Evolutionary conservation across 2,888 invertebrate genomes (phyloP), one percentile per base, ranked within the genome.

Genomic region (Brachypterus glaber): DNA sequence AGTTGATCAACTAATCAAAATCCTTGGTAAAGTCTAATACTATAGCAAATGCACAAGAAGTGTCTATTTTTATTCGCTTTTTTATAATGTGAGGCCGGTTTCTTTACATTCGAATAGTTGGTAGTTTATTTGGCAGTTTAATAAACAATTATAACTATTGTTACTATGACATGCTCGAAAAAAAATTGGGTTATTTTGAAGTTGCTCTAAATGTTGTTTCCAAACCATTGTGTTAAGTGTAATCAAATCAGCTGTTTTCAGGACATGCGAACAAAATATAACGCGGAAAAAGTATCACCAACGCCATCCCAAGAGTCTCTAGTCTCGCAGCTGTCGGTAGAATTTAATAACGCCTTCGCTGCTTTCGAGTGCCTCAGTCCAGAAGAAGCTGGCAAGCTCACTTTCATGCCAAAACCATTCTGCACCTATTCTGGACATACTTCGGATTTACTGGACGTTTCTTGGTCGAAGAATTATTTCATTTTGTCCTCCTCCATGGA

Each of bases 401-500:
- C 82, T 2, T 96, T 96, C 69, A 84, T 85, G 73, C 82, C 87
- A 2, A 78, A 81, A 55, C 92, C 95, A 2, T 91, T 96, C 67
- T 90, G 89, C 68, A 82, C 84, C 1, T 96, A 95, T 65, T 74
- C 82, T 8, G 97, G 96, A 0, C 98, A 98, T 63, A 89, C 91
- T 0, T 93, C 96, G 1, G 97, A 97, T 66, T 71, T 98, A 2
- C 72, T 98, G 1, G 98, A 98, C 66, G 84, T 98, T 0, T 89
- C 93, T 4, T 98, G 97, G 98, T 97, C 96, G 0, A 98, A 96
- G 71, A 96, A 95, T 67, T 93, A 95, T 64, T 97, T 97, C 60
- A 80, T 97, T 35, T 68, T 97, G n/a, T 93, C 95, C 1, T 92
- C 93, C 21, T 95, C 93, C 2, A 96, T 96, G 95, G 96, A 97